Percentiles rank a stretch among this genome's conserved stretches.
Evolutionary conservation across 2,113 vertebrate species (phyloP).

Genomic region (Clarias magur): DNA sequence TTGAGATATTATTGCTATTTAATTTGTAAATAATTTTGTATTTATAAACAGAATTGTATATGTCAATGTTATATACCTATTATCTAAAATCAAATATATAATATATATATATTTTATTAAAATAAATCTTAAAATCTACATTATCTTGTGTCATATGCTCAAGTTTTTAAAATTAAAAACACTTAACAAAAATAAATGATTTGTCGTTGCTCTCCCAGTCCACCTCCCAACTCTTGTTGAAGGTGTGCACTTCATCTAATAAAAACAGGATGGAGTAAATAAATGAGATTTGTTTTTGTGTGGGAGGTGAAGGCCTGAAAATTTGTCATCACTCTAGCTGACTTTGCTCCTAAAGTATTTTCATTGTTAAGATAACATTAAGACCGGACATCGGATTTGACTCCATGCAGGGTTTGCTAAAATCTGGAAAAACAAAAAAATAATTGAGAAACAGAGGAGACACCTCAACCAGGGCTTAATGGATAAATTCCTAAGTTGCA

Average conservation of each 20-base stretch:
- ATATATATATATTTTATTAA: conserved; percentile 65
- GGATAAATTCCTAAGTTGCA: neutral
- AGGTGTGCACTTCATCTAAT: neutral
- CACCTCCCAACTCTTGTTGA: neutral
- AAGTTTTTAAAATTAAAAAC: too few species aligned
- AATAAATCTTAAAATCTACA: conserved; percentile 70
- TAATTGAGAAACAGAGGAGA: neutral
- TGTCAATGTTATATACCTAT: conserved; percentile 64
- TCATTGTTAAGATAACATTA: neutral
- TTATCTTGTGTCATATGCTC: neutral
- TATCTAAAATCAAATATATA: conserved; percentile 63
- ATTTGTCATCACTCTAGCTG: neutral
- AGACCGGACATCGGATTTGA: neutral
- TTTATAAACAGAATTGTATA: conserved; percentile 78
- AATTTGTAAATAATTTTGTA: conserved; percentile 75
- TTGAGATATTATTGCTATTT: conserved; percentile 68
- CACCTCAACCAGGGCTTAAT: neutral
- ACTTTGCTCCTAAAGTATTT: neutral
- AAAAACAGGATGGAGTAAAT: neutral
- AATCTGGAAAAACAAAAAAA: neutral
- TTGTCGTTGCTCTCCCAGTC: neutral
- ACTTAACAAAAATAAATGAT: neutral
- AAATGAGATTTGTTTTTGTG: neutral
- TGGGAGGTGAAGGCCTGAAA: neutral
- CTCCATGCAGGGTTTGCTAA: neutral